A percentile compares a stretch with the other conserved stretches of the same genome.
Evolutionary conservation across 1,140 invertebrate species (phyloP).

Genomic region (Bradynema listronoti): DNA sequence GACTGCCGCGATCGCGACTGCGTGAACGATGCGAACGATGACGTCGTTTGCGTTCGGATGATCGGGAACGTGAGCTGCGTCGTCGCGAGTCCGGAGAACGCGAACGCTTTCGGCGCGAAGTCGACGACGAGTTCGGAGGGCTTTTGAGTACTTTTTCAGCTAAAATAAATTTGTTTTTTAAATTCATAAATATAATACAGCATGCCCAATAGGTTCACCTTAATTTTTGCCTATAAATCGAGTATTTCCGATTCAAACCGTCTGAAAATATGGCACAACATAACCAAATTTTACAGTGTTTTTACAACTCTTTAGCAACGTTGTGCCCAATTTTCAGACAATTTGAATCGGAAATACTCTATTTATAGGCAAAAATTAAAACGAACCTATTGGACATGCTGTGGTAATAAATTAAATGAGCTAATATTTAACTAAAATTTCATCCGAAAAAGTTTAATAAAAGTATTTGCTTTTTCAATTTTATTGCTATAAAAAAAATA

Average conservation of each 20-base stretch:
- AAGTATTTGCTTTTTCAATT: no score
- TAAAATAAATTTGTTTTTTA: background rate
- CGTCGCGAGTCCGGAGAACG: background rate
- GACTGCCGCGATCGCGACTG: slow-evolving; percentile 23
- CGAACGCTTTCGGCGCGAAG: slow-evolving; percentile 9
- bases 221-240: no score
- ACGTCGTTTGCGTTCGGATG: background rate
- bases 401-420: no score
- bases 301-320: no score
- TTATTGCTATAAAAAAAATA: background rate
- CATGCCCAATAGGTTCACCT: background rate
- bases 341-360: no score
- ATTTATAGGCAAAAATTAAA: no score
- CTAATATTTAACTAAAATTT: no score
- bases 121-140: slow-evolving; percentile 19
- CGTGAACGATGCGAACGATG: background rate
- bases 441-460: no score
- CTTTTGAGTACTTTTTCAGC: background rate
- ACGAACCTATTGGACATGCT: no score
- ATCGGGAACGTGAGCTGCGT: background rate
- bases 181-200: background rate
- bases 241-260: no score
- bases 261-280: background rate
- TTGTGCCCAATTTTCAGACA: no score
- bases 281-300: no score